These are phyloP conservation scores for Drosophila prolongata DNA, from an alignment of 2,888 invertebrate species.

Conservation along the genomic window DNA sequence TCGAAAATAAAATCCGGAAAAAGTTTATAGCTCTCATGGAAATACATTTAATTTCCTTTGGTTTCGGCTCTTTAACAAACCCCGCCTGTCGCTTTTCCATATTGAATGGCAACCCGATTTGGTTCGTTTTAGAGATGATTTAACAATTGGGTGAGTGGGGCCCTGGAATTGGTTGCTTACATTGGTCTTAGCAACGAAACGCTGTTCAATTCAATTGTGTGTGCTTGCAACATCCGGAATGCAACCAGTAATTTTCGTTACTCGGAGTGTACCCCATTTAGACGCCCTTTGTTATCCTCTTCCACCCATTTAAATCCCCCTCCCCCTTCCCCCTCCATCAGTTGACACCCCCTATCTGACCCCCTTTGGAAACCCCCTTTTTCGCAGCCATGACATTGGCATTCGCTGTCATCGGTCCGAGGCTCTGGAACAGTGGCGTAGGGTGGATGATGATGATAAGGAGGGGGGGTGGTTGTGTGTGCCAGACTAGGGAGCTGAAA, in stretches of 20 bases:
- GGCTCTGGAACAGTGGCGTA: not conserved
- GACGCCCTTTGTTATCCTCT: not conserved
- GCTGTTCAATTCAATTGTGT: not conserved
- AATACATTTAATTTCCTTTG: no score
- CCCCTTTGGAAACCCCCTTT: not conserved
- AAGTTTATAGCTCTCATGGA: no score
- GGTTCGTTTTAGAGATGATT: no score
- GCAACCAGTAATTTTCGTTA: not conserved
- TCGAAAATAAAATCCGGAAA: no score
- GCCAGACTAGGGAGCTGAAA: slow-evolving; percentile 6
- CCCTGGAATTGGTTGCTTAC: no score
- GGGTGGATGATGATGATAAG: no score
- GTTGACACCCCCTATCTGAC: no score
- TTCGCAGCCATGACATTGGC: slow-evolving; percentile 61
- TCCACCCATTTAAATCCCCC: not conserved
- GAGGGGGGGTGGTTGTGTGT: no score
- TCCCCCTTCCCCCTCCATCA: not conserved
- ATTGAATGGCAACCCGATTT: no score
- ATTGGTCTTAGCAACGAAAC: not conserved
- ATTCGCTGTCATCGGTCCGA: slow-evolving; percentile 51
- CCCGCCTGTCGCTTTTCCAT: no score
- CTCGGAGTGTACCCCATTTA: not conserved
- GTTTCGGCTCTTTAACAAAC: no score
- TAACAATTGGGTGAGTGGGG: no score
- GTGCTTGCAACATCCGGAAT: not conserved